Evolutionary conservation across 2,113 vertebrate genomes (phyloP).

Genomic region (Rhynchopsitta pachyrhyncha): DNA sequence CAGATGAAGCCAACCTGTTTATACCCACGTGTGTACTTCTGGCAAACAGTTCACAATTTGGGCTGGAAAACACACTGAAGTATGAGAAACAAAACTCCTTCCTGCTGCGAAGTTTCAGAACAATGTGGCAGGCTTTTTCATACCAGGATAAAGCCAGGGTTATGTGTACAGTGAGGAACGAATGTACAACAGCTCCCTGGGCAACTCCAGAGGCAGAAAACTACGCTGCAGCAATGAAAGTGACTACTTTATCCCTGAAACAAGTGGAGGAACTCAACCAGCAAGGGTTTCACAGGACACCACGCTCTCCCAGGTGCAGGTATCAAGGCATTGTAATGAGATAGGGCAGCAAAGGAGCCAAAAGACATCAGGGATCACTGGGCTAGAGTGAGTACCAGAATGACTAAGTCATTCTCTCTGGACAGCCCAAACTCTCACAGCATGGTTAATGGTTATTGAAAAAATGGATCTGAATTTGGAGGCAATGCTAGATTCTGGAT

Average conservation of each 20-base stretch:
- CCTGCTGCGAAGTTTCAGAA: not conserved
- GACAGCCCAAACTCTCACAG: not conserved
- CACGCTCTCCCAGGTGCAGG: accelerated
- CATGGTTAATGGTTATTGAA: not conserved
- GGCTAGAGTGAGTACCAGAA: not conserved
- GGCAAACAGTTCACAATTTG: not conserved
- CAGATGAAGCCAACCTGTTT: not conserved
- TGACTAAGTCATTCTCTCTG: not conserved
- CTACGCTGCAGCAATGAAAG: not conserved
- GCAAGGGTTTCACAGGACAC: not conserved
- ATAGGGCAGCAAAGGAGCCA: not conserved
- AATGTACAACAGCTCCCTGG: accelerated
- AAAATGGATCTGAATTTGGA: not conserved
- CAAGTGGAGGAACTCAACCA: not conserved
- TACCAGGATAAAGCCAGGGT: not conserved
- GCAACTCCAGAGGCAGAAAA: not conserved
- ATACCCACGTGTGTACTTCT: accelerated
- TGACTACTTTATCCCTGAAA: not conserved
- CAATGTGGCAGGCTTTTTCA: not conserved
- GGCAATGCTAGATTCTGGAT: not conserved
- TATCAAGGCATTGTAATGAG: not conserved
- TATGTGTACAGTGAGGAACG: accelerated
- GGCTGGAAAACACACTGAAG: not conserved
- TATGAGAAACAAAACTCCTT: not conserved
- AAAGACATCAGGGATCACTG: not conserved